phyloP scores from a whole-genome alignment of 2,797 vertebrate species.

The Sciurus carolinensis region DNA sequence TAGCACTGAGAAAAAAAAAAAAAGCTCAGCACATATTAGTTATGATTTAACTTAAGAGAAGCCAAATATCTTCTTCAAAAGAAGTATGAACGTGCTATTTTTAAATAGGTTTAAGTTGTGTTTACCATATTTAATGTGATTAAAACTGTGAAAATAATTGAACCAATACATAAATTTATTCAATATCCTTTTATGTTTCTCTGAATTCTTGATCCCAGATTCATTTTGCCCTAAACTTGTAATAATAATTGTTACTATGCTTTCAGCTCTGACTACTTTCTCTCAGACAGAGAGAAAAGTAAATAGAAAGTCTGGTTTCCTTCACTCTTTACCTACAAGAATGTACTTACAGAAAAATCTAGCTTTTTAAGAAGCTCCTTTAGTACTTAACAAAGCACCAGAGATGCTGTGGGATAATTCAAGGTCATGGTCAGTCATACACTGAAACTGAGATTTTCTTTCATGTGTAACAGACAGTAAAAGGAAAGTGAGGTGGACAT shows the following conservation, averaged over 20 bases:
- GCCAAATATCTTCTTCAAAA: not conserved
- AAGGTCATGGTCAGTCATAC: not conserved
- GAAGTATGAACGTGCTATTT: not conserved
- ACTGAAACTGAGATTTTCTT: not conserved
- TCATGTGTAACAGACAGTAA: not conserved
- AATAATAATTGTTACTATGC: not conserved
- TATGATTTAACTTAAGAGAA: constrained; percentile 39
- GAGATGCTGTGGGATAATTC: not conserved
- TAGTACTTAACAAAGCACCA: not conserved
- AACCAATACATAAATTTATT: not conserved
- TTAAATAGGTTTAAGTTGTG: constrained; percentile 21
- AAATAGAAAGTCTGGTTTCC: not conserved
- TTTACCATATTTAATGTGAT: constrained; percentile 22
- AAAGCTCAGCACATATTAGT: not conserved
- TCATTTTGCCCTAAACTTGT: not conserved
- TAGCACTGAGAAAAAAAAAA: too few relatives aligned
- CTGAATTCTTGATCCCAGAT: not conserved
- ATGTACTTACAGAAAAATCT: not conserved
- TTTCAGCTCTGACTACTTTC: not conserved
- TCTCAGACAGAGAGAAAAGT: not conserved
- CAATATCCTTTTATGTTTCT: not conserved
- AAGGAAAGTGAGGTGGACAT: not conserved
- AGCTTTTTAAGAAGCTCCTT: not conserved
- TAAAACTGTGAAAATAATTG: not conserved
- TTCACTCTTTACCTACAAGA: not conserved